These are phyloP conservation scores for Drosophila parabipectinata DNA, from an alignment of 1,140 invertebrate species.

Conservation along the genomic window DNA sequence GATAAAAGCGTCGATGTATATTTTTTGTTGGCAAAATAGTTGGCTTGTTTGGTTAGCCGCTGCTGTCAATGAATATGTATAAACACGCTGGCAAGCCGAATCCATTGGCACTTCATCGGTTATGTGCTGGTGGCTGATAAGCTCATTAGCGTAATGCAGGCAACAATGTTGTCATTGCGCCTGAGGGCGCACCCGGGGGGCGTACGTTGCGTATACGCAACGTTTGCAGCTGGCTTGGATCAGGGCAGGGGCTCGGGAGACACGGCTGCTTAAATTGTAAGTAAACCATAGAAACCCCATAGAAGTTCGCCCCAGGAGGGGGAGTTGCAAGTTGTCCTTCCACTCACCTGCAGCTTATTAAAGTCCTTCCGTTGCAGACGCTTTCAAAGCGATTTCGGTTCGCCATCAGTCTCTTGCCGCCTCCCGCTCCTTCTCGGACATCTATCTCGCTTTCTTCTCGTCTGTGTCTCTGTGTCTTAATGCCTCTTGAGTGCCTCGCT, in stretches of 20 bases:
- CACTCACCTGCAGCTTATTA: conserved; percentile 44
- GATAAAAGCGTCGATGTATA: too few species aligned
- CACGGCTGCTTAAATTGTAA: conserved; percentile 62
- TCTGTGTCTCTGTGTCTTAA: conserved; percentile 55
- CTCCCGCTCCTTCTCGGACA: not conserved
- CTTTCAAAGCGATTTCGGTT: conserved; percentile 41
- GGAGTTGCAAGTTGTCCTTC: conserved; percentile 13
- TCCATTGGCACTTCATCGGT: conserved; percentile 52
- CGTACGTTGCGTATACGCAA: conserved; percentile 47
- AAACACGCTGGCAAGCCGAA: conserved; percentile 39
- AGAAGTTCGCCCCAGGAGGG: conserved; percentile 24
- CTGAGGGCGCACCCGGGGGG: not conserved
- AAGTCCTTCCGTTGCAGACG: conserved; percentile 50
- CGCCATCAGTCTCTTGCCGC: not conserved
- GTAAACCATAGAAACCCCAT: conserved; percentile 59
- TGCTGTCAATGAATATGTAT: conserved; percentile 20
- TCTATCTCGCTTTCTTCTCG: conserved; percentile 31
- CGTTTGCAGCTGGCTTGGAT: not conserved
- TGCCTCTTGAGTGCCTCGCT: conserved; percentile 72
- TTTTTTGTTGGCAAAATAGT: not conserved
- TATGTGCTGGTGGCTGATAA: conserved; percentile 53
- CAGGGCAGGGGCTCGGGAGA: conserved; percentile 18
- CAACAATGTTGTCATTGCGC: conserved; percentile 63
- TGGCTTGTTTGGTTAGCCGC: conserved; percentile 1
- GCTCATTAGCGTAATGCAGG: conserved; percentile 66